Evolutionary conservation across 1,140 invertebrate species (phyloP).

Genomic region (Branchinecta lindahli): DNA sequence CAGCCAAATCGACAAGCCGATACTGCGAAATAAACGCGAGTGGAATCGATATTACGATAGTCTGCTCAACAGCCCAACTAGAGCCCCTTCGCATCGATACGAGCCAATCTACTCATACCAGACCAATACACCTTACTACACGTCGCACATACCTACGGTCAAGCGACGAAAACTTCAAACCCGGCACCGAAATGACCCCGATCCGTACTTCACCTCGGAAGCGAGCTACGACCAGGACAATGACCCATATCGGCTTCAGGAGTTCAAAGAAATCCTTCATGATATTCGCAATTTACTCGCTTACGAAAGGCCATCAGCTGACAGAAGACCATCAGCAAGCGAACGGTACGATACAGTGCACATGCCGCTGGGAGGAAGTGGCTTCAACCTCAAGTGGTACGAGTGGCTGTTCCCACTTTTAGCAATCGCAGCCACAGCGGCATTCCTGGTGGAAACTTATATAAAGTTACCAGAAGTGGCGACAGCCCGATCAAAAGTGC

Average conservation of each 20-base stretch:
- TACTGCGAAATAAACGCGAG: too few relatives aligned
- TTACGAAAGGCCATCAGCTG: not conserved
- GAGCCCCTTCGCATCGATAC: conserved; percentile 1
- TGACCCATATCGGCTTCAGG: not conserved
- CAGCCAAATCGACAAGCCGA: too few relatives aligned
- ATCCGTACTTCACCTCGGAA: too few relatives aligned
- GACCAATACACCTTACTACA: not conserved
- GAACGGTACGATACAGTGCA: not conserved
- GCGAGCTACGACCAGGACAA: not conserved
- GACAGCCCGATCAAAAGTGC: not conserved
- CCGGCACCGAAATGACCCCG: too few relatives aligned
- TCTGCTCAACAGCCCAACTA: not conserved
- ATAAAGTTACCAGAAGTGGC: not conserved
- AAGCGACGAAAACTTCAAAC: not conserved
- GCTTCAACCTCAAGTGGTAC: not conserved
- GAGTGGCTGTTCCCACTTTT: conserved; percentile 3
- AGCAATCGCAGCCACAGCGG: not conserved
- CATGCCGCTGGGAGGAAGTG: not conserved
- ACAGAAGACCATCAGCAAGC: not conserved
- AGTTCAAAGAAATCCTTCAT: not conserved
- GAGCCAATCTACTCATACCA: not conserved
- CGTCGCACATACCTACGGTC: not conserved
- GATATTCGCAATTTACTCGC: not conserved
- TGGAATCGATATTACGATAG: too few relatives aligned
- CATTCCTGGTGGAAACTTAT: conserved; percentile 1